Percentiles rank a stretch among this genome's conserved stretches.
Conservation (phyloP, 2,888 invertebrate genomes). For the Drosophila subsilvestris region DNA sequence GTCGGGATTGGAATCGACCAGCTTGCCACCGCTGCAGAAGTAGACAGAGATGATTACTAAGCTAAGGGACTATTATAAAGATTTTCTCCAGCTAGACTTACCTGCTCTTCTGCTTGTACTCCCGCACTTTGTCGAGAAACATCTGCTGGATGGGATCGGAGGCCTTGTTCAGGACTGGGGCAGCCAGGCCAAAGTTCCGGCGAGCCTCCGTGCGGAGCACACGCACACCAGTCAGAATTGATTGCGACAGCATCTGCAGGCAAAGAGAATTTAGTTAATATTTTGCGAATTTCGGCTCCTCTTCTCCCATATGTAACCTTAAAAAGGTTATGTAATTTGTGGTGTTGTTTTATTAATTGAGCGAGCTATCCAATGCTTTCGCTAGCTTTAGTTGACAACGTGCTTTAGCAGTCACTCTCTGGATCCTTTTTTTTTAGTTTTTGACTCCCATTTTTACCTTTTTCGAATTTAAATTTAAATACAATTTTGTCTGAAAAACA, state of each 20-base stretch:
- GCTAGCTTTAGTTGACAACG: accelerated
- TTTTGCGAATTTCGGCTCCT: not conserved
- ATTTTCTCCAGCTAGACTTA: constrained; percentile 84
- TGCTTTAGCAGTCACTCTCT: too few species aligned
- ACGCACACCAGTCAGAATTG: constrained; percentile 85
- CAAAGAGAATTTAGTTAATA: not conserved
- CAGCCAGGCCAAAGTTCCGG: constrained; percentile 90
- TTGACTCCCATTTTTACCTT: constrained; percentile 48
- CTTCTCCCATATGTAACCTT: constrained; percentile 66
- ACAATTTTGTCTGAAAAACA: constrained; percentile 49
- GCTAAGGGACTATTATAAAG: accelerated
- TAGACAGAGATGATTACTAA: not conserved
- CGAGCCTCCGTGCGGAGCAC: constrained; percentile 85
- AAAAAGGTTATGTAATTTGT: constrained; percentile 80
- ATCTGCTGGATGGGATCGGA: constrained; percentile 96
- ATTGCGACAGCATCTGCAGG: constrained; percentile 86
- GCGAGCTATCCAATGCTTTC: not conserved
- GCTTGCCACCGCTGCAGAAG: constrained; percentile 89
- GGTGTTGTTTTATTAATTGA: constrained; percentile 19
- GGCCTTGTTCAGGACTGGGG: constrained; percentile 88
- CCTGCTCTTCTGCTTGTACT: constrained; percentile 94
- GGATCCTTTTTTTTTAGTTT: not conserved
- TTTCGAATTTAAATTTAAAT: too few species aligned
- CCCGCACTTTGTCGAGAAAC: constrained; percentile 95
- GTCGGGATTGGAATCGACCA: constrained; percentile 92